These are phyloP conservation scores for Parazoanthus atlanticus DNA, from an alignment of 92 coral and sea anemone genomes.

Conservation along the genomic window DNA sequence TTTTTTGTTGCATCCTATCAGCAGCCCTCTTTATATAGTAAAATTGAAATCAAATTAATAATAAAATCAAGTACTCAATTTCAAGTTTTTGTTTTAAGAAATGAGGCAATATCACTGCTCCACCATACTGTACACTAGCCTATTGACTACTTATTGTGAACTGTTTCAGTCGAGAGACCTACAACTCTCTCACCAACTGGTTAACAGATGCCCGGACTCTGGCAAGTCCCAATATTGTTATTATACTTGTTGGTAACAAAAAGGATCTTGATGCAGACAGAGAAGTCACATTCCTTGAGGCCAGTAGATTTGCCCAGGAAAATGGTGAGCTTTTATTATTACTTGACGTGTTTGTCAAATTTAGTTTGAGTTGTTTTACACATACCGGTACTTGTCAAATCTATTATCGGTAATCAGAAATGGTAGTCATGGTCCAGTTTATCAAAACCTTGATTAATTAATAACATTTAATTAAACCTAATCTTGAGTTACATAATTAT, in stretches of 20 bases:
- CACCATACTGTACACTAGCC: background rate
- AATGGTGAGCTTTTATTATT: constrained; percentile 71
- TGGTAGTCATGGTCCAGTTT: background rate
- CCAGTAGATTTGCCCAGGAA: constrained; percentile 99
- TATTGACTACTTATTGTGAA: background rate
- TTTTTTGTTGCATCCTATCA: too few relatives aligned
- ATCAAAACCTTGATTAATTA: background rate
- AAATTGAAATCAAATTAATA: too few relatives aligned
- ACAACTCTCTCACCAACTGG: constrained; percentile 99
- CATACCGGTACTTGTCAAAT: background rate
- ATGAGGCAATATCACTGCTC: background rate
- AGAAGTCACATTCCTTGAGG: constrained; percentile 97
- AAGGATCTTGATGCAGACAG: constrained; percentile 98
- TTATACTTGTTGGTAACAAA: constrained; percentile 96
- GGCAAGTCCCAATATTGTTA: constrained; percentile 98
- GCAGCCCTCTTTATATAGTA: too few relatives aligned
- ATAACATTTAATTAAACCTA: too few relatives aligned
- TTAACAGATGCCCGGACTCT: constrained; percentile 98
- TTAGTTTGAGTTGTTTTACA: background rate
- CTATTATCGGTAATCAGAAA: too few relatives aligned
- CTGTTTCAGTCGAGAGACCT: constrained; percentile 90
- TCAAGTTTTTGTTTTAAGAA: background rate
- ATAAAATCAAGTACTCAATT: too few relatives aligned
- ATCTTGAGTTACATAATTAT: too few relatives aligned
- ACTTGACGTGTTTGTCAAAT: background rate